Evolutionary conservation across 2,888 invertebrate species (phyloP), one percentile per base, ranked within the genome.

Genomic region (Melipona bicolor): DNA sequence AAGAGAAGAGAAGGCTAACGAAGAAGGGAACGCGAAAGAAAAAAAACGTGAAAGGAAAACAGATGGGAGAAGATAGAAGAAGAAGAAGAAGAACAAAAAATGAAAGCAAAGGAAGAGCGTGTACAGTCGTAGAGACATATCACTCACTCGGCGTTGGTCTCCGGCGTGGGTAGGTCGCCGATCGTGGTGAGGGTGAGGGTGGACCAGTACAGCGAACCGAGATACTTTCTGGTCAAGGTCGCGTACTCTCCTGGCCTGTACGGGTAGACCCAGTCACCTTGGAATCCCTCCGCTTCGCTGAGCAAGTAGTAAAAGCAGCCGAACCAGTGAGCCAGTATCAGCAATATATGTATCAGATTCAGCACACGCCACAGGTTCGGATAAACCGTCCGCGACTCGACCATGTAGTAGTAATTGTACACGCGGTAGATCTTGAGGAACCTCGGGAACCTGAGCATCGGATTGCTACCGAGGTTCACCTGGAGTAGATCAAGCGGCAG

Each of bases 301-400:
- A 99, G 96, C 92, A 99, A 95, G 95, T 97, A 99, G 96, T 99
- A 99, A 96, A 99, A 99, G 95, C 99, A 99, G 79, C 99, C 99
- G 94, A 99, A 99, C 99, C 99, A 99, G 94, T 99, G 99, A 73
- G 99, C 98, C 91, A 99, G 96, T 92, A 99, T 98, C 91, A 99
- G 96, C 88, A 99, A 96, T 92, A 99, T 98, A 95, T 99, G 99
- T 90, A 99, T 98, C 86, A 99, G 96, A 95, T 99, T 99, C 93
- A 98, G 97, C 88, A 99, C 99, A 24, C 99, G 96, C 98, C 99
- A 98, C 94, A 99, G 96, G 95, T 99, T 99, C 43, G 99, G 99
- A 95, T 98, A 99, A 81, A 99, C 97, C 9, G 99, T 99, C 91
- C 99, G 95, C 73, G 99, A 98, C 95, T 99, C 99, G 92, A 99